These are phyloP conservation scores for Argyresthia albistria DNA, from an alignment of 2,888 invertebrate genomes.

Conservation along the genomic window DNA sequence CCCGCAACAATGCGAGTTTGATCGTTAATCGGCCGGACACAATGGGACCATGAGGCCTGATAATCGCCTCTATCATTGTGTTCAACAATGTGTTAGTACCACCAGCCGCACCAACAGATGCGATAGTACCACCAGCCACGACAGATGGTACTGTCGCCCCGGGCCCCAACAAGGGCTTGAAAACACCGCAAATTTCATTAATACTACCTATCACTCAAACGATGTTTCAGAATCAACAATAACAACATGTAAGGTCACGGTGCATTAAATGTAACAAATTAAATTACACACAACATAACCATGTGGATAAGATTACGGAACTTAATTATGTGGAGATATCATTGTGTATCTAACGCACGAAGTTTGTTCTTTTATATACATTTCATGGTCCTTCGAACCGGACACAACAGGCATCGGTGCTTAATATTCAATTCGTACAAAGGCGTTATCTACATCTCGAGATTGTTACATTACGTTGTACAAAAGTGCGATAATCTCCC, in stretches of 20 bases:
- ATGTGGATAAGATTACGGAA: too few species aligned
- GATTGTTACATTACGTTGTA: slow-evolving; percentile 47
- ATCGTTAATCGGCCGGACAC: too few species aligned
- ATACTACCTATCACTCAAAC: background rate
- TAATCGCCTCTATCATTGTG: too few species aligned
- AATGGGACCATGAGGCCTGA: too few species aligned
- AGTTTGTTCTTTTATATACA: too few species aligned
- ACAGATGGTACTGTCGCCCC: background rate
- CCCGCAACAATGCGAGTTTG: too few species aligned
- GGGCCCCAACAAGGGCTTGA: background rate
- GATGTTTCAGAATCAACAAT: background rate
- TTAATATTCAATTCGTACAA: slow-evolving; percentile 7
- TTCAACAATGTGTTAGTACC: too few species aligned
- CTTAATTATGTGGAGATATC: too few species aligned
- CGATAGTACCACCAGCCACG: background rate
- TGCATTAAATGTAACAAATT: too few species aligned
- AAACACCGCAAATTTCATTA: background rate
- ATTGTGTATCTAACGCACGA: too few species aligned
- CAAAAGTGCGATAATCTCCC: slow-evolving; percentile 62
- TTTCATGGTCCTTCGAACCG: slow-evolving; percentile 13
- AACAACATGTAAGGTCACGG: background rate
- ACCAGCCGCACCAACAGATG: too few species aligned
- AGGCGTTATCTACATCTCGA: slow-evolving; percentile 46
- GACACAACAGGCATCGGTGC: slow-evolving; percentile 9
- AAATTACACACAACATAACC: too few species aligned